These are phyloP conservation scores for Caenorhabditis wallacei DNA, from an alignment of 2,888 invertebrate species.

Conservation along the genomic window DNA sequence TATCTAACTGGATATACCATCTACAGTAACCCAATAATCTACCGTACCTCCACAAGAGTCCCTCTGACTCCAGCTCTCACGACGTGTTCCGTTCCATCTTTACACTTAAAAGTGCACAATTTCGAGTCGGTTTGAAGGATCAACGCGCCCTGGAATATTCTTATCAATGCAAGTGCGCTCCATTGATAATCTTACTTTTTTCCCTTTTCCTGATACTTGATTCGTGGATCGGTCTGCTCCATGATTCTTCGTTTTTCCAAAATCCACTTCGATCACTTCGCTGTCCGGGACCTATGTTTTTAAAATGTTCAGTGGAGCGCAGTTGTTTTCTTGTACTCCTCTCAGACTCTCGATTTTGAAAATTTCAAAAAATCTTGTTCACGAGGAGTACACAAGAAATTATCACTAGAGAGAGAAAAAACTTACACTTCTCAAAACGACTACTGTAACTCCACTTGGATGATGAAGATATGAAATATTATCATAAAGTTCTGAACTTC, in stretches of 20 bases:
- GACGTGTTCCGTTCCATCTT: slow-evolving; percentile 68
- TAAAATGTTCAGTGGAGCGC: not conserved
- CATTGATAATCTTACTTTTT: slow-evolving; percentile 54
- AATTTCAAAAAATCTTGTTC: too few species aligned
- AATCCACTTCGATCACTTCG: slow-evolving; percentile 71
- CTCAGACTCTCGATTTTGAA: not conserved
- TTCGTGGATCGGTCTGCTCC: slow-evolving; percentile 69
- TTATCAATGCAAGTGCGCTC: not conserved
- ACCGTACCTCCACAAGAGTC: slow-evolving; percentile 67
- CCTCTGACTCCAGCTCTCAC: slow-evolving; percentile 73
- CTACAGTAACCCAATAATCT: too few species aligned
- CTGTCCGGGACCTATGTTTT: slow-evolving; percentile 62
- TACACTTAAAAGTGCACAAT: slow-evolving; percentile 70
- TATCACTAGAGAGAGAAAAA: too few species aligned
- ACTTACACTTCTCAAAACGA: slow-evolving; percentile 64
- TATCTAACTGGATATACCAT: too few species aligned
- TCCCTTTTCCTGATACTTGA: slow-evolving; percentile 72
- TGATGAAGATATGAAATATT: slow-evolving; percentile 75
- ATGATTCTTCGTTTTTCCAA: slow-evolving; percentile 69
- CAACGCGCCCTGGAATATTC: slow-evolving; percentile 67
- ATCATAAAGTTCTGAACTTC: slow-evolving; percentile 55
- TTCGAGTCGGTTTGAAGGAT: slow-evolving; percentile 72
- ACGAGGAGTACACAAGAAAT: too few species aligned
- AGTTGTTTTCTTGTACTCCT: not conserved
- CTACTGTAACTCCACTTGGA: slow-evolving; percentile 76